These are phyloP conservation scores for Petrocephalus schoutedeni DNA, from an alignment of 2,797 vertebrate species.

Conservation along the genomic window DNA sequence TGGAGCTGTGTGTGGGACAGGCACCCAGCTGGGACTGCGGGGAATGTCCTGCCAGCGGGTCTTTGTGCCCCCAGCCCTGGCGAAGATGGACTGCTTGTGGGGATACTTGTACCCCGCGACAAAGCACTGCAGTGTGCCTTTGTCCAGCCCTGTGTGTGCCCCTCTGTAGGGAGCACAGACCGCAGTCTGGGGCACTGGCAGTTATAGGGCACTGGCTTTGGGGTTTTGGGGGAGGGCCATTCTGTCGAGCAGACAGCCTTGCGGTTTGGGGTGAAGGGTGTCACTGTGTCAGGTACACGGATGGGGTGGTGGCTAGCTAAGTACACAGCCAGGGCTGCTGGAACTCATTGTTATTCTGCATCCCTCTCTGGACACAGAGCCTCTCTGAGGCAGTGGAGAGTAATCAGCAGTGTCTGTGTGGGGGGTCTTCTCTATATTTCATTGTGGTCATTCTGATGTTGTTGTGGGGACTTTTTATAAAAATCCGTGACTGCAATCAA, in stretches of 20 bases:
- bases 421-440: too few species aligned
- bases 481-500: too few species aligned
- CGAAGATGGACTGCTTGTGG: not conserved
- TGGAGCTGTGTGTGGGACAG: constrained; percentile 50
- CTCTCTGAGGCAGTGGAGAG: not conserved
- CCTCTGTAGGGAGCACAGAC: constrained; percentile 20
- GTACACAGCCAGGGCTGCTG: not conserved
- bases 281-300: not conserved
- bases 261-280: not conserved
- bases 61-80: not conserved
- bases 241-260: not conserved
- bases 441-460: too few species aligned
- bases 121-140: not conserved
- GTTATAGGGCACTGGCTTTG: not conserved
- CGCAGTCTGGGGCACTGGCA: not conserved
- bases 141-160: constrained; percentile 28
- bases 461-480: not conserved
- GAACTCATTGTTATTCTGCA: not conserved
- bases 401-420: not conserved
- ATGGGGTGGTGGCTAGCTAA: not conserved
- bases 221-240: not conserved
- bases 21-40: constrained; percentile 40
- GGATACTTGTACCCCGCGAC: not conserved
- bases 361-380: not conserved
- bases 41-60: constrained; percentile 36